phyloP scores from a whole-genome alignment of 2,797 vertebrate genomes.

The Streptopelia turtur region DNA sequence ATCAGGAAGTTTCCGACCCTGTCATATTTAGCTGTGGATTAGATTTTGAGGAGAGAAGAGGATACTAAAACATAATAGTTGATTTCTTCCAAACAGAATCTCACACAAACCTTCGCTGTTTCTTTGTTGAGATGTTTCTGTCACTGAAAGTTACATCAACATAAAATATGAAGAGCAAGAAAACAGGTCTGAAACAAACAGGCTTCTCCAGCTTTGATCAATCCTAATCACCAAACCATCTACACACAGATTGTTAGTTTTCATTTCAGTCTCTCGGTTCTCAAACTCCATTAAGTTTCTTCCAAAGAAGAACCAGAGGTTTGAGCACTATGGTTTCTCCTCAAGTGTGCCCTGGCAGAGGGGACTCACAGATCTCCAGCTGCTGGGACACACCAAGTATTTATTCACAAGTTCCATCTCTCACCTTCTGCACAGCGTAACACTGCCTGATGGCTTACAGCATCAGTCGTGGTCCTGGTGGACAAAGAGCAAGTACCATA shows the following conservation, averaged over 20 bases:
- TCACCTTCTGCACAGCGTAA: fast-evolving
- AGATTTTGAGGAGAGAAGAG: not conserved
- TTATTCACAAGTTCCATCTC: not conserved
- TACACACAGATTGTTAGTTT: not conserved
- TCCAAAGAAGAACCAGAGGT: not conserved
- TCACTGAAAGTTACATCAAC: not conserved
- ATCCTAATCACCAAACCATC: not conserved
- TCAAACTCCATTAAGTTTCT: not conserved
- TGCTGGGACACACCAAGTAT: not conserved
- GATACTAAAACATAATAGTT: not conserved
- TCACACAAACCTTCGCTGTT: not conserved
- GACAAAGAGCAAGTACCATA: not conserved
- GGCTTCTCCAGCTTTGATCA: not conserved
- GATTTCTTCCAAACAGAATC: not conserved
- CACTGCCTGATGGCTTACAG: not conserved
- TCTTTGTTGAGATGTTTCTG: not conserved
- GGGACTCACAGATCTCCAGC: not conserved
- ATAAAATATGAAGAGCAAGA: not conserved
- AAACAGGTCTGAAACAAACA: not conserved
- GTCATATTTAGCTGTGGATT: not conserved
- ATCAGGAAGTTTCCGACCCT: not conserved
- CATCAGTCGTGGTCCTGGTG: not conserved
- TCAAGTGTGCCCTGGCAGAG: not conserved
- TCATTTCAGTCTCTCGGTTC: not conserved
- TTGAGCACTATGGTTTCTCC: not conserved